Percentiles rank a stretch among this genome's conserved stretches.
Conservation (phyloP, 2,888 invertebrate species). For the Lymantria dispar region DNA sequence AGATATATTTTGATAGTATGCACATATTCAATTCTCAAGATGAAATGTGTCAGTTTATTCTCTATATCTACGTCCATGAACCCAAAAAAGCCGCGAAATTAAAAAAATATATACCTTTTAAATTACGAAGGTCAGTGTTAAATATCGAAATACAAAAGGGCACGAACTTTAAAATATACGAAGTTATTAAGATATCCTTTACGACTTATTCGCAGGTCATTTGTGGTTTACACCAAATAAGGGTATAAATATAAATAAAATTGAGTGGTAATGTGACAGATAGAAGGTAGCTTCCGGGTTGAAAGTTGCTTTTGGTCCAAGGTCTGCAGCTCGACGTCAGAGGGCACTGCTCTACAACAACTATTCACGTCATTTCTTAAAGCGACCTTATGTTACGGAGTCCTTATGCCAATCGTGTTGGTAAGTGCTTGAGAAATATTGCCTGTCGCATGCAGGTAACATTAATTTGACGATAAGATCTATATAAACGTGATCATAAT, state of each 20-base stretch:
- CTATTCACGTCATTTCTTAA: conserved; percentile 46
- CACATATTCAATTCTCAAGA: neutral
- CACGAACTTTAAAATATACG: conserved; percentile 27
- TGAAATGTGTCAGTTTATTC: neutral
- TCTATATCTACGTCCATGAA: neutral
- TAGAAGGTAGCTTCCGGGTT: conserved; percentile 64
- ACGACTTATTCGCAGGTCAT: conserved; percentile 22
- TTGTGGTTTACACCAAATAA: conserved; percentile 40
- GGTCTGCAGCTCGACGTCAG: conserved; percentile 49
- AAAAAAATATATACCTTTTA: conserved; percentile 2
- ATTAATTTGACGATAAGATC: neutral
- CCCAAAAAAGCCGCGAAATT: neutral
- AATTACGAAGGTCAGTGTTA: conserved; percentile 26
- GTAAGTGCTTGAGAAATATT: neutral
- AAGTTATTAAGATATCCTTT: conserved; percentile 33
- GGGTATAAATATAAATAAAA: conserved; percentile 49
- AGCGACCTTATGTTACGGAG: conserved; percentile 20
- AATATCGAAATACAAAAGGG: conserved; percentile 23
- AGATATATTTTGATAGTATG: neutral
- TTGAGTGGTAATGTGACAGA: conserved; percentile 34
- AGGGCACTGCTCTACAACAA: conserved; percentile 53
- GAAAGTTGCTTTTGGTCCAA: conserved; percentile 70
- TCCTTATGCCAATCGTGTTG: conserved; percentile 8
- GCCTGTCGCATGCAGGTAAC: neutral
- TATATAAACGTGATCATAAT: neutral